phyloP scores from a whole-genome alignment of 2,797 vertebrate species.

The Mallotus villosus region DNA sequence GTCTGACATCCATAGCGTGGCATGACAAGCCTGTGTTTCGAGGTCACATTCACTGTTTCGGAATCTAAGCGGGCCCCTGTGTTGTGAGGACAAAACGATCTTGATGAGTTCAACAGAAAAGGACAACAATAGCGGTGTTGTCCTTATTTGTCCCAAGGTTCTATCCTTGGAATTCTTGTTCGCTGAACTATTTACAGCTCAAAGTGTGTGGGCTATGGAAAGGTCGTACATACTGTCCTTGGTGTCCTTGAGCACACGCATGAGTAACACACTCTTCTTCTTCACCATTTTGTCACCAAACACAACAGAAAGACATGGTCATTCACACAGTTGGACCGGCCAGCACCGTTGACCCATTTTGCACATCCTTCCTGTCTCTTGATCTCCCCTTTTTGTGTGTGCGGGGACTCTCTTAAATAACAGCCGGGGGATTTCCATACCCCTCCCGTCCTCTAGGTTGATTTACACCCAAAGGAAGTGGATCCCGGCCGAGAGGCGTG shows the following conservation, averaged over 20 bases:
- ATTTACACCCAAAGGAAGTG: slow-evolving; percentile 2
- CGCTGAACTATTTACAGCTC: background rate
- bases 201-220: too few species aligned
- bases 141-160: background rate
- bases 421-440: background rate
- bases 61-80: background rate
- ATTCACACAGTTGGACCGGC: background rate
- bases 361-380: background rate
- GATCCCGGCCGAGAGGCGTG: background rate
- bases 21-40: background rate
- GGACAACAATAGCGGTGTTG: background rate
- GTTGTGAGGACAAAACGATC: background rate
- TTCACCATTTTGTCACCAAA: background rate
- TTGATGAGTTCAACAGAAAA: slow-evolving; percentile 4
- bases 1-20: background rate
- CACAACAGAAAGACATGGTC: background rate
- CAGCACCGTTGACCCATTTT: background rate
- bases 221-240: too few species aligned
- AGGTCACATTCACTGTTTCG: background rate
- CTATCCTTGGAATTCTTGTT: background rate
- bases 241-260: background rate
- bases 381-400: background rate
- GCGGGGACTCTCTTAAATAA: slow-evolving; percentile 7
- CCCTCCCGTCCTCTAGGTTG: background rate
- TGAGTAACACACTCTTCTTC: background rate